Conservation (phyloP, 1,140 invertebrate species). For the Rhyacophila brunnea region DNA sequence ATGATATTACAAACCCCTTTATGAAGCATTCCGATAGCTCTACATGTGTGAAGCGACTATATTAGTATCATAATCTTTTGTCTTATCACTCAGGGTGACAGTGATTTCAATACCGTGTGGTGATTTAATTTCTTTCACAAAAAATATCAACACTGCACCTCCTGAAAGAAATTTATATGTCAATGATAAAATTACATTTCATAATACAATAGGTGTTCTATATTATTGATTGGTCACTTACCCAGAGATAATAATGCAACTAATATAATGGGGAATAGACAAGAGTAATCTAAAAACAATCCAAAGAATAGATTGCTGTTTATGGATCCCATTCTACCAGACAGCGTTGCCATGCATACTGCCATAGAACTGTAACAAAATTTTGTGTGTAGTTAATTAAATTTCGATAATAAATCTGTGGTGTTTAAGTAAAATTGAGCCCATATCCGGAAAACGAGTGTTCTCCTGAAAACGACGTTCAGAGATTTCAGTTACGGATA, state of each 20-base stretch:
- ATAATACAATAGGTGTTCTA: background rate
- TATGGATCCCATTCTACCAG: constrained; percentile 57
- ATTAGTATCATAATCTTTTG: too few species aligned
- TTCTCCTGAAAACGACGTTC: too few species aligned
- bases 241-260: constrained; percentile 46
- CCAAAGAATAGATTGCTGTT: constrained; percentile 57
- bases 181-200: background rate
- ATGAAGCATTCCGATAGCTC: too few species aligned
- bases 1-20: too few species aligned
- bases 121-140: constrained; percentile 2
- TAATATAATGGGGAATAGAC: constrained; percentile 53
- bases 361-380: constrained; percentile 46
- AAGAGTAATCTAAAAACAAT: constrained; percentile 53
- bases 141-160: constrained; percentile 1
- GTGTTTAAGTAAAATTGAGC: too few species aligned
- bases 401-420: too few species aligned
- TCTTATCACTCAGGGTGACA: too few species aligned
- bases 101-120: too few species aligned
- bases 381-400: too few species aligned
- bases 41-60: too few species aligned
- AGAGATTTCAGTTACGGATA: too few species aligned
- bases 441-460: too few species aligned
- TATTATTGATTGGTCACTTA: constrained; percentile 17
- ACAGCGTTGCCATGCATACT: constrained; percentile 51
- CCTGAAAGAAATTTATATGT: constrained; percentile 4